Evolutionary conservation across 2,797 vertebrate species (phyloP), one percentile per base, ranked within the genome.

Genomic region (Odontamblyopus rebecca): DNA sequence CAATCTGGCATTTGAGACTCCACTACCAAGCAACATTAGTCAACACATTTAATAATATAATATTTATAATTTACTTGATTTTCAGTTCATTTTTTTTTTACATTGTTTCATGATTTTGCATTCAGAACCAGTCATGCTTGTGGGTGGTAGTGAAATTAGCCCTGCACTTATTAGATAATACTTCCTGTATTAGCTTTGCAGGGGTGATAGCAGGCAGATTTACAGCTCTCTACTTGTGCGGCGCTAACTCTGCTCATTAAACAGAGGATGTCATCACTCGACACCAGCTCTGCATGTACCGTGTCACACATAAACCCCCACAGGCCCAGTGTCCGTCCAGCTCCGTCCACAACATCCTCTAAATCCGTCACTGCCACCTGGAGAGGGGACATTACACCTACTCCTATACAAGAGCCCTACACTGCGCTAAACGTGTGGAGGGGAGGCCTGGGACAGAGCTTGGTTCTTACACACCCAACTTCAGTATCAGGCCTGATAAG

Each of bases 291-390:
- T 94, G 95, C 93, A 95, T 89, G 83, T 87, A 93, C 93, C 92
- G 92, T 95, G 95, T 95, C 94, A 91, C 94, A 93, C 91, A 89
- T 93, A 95, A 38, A 96, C 96, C 96, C 94, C 95, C 95, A 94
- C 92, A 93, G 90, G 85, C 92, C 93, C 93, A 90, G 94, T 93
- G 94, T 94, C 94, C 96, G 96, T 96, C 96, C 95, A 92, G 93
- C 95, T 93, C 91, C 91, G 88, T 96, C 95, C 96, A 94, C 94
- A 95, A 94, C 97, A 97, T 98, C 95, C 97, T 96, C 94, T 99
- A 99, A 99, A 99, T 99, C 97, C 98, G 96, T 98, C 97, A 98
- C 90, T 96, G 93, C 95, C 12, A 91, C 92, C 94, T 93, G 93
- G 94, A 61, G 93, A 91, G 89, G 75, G 88, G 89, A 93, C 92